phyloP scores from a whole-genome alignment of 1,140 invertebrate genomes.

The Camponotus pennsylvanicus region DNA sequence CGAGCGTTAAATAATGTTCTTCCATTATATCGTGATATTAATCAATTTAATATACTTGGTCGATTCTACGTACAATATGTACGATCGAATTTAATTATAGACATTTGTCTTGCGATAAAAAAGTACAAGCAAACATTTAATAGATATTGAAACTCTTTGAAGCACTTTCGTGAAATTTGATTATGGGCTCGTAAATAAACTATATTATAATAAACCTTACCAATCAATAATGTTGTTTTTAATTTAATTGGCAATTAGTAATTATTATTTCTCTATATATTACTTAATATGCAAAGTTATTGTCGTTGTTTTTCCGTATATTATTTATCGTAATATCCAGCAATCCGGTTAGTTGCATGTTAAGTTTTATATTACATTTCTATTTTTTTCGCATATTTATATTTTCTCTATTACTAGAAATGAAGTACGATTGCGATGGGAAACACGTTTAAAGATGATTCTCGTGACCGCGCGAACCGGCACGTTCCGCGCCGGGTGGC shows the following conservation, averaged over 20 bases:
- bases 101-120: too few relatives aligned
- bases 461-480: slow-evolving; percentile 60
- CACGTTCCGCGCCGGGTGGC: slow-evolving; percentile 63
- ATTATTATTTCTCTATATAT: too few relatives aligned
- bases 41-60: slow-evolving; percentile 35
- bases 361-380: slow-evolving; percentile 51
- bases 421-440: slow-evolving; percentile 41
- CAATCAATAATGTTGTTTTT: too few relatives aligned
- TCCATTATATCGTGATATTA: slow-evolving; percentile 14
- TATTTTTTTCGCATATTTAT: neutral
- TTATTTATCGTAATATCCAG: too few relatives aligned
- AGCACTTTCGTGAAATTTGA: neutral
- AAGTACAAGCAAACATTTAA: neutral
- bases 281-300: too few relatives aligned
- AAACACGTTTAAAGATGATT: slow-evolving; percentile 71
- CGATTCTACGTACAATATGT: slow-evolving; percentile 6
- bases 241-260: too few relatives aligned
- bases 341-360: neutral
- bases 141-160: neutral
- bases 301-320: too few relatives aligned
- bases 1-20: neutral
- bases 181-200: neutral
- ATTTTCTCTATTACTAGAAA: neutral
- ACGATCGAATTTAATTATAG: slow-evolving; percentile 37
- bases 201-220: too few relatives aligned